Base-by-base conservation (phyloP, 2,888 invertebrate species). In the Eurois occulta region DNA sequence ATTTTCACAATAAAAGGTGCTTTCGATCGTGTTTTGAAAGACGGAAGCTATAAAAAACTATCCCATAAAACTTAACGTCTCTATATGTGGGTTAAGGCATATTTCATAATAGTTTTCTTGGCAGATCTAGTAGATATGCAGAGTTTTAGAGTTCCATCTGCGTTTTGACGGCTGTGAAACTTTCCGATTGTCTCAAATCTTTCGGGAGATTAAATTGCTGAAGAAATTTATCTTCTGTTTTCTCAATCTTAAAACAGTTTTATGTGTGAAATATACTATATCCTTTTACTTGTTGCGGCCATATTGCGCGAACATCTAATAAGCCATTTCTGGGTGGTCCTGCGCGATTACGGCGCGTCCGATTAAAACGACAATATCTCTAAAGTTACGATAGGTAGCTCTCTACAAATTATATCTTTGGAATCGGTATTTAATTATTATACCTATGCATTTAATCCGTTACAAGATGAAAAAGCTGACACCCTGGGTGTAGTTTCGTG, bases 11-110 rank as follows among this genome's bases (percentile, higher is more conserved):
- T 65, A 80, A 86, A 82, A 86, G 67, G 64, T 66, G 65, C 38
- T 60, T 74, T 71, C 67, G 46, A 52, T 77, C 75, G 62, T 71
- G 64, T 84, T 66, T 77, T 78, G 48, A 41, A 68, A 80, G 65
- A 70, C 48, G 72, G 70, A 81, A 80, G 62, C 71, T 60, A 77
- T 86, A 87, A 85, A 87, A 84, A 87, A 72, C 67, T 69, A 41
- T 78, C 67, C 65, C 74, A 77, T 78, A 24, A 52, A 41, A 48
- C 38, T 24, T 69, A 74, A 67, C 60, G 58, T 58, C 69, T 60
- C 28, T 77, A 8, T 55, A 66, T 46, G 71, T 88, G 78, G 87
- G 88, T 84, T 87, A 88, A 73, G 83, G 83, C 72, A 78, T 81
- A 80, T 88, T 86, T 83, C 80, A 72, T 88, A 81, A 88, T 66